phyloP scores from a whole-genome alignment of 2,888 invertebrate species.

The Dexiosoma caninum region DNA sequence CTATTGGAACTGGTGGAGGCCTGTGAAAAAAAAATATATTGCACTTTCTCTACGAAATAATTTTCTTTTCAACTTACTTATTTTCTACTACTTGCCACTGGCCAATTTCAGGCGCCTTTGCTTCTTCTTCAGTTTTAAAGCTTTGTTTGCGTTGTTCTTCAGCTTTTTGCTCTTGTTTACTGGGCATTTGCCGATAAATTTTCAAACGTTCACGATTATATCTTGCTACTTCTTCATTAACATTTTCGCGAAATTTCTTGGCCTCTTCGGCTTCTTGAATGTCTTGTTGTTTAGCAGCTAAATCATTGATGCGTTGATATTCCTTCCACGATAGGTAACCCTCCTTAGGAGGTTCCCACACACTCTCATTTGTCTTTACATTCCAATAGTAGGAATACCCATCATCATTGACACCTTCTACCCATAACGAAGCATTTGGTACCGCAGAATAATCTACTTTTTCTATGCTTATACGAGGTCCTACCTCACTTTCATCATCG shows the following conservation, averaged over 20 bases:
- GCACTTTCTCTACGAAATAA: background rate
- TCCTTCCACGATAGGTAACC: conserved; percentile 83
- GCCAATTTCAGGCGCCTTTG: conserved; percentile 84
- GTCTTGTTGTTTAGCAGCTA: conserved; percentile 79
- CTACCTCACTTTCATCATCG: conserved; percentile 70
- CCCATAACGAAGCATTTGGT: conserved; percentile 82
- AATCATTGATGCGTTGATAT: conserved; percentile 80
- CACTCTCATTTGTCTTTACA: conserved; percentile 87
- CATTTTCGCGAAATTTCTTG: conserved; percentile 77
- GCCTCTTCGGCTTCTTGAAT: conserved; percentile 78
- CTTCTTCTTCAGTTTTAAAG: conserved; percentile 79
- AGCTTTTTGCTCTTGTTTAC: conserved; percentile 71
- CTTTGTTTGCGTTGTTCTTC: conserved; percentile 75
- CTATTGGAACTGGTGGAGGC: conserved; percentile 78
- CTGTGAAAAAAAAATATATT: too few species aligned
- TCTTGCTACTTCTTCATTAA: conserved; percentile 78
- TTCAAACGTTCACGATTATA: conserved; percentile 76
- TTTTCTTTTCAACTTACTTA: conserved; percentile 78
- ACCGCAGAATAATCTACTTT: conserved; percentile 71
- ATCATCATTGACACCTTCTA: conserved; percentile 86
- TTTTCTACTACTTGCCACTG: conserved; percentile 85
- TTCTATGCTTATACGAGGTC: conserved; percentile 68
- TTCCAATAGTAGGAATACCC: conserved; percentile 93
- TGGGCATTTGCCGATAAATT: conserved; percentile 70
- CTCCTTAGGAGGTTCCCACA: conserved; percentile 86